phyloP scores from a whole-genome alignment of 2,113 vertebrate genomes.

The Larimichthys crocea region DNA sequence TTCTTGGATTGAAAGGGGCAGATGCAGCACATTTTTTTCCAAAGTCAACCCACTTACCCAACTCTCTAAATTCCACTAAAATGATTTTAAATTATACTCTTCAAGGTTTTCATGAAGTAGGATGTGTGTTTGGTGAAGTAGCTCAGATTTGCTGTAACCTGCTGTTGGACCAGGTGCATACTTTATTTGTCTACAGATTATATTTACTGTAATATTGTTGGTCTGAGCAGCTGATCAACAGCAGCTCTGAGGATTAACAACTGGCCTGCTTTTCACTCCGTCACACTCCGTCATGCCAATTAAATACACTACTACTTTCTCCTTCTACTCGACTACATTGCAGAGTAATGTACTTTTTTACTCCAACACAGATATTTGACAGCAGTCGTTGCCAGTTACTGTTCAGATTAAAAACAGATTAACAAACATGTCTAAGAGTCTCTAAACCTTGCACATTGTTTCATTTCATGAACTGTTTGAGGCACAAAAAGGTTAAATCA shows the following conservation, averaged over 20 bases:
- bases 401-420: no score
- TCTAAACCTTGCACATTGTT: neutral
- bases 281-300: conserved; percentile 1
- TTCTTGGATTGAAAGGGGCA: conserved; percentile 1
- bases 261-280: conserved; percentile 12
- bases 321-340: neutral
- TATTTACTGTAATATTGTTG: neutral
- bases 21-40: neutral
- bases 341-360: neutral
- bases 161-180: neutral
- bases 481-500: neutral
- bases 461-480: neutral
- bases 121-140: neutral
- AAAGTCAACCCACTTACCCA: neutral
- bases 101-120: neutral
- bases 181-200: conserved; percentile 16
- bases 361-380: neutral
- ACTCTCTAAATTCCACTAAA: neutral
- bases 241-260: conserved; percentile 31
- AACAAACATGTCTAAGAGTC: neutral
- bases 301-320: no score
- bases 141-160: neutral
- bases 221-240: conserved; percentile 19
- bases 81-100: neutral
- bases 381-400: neutral